Percentiles rank a stretch among this genome's conserved stretches.
Conservation (phyloP, 1,140 invertebrate genomes). For the Lepidurus couesii region DNA sequence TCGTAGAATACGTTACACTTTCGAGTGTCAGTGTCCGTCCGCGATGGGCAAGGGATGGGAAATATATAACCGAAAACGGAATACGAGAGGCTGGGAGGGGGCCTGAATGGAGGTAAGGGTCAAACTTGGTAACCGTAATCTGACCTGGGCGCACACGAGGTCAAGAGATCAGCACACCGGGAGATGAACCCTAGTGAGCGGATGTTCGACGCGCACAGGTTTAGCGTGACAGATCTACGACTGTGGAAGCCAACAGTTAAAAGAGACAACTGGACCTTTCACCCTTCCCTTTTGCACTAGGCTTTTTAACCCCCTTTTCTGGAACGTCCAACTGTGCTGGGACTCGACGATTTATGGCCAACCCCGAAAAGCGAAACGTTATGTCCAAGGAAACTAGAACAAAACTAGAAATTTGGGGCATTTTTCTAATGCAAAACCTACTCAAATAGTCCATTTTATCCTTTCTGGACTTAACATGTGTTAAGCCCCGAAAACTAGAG, state of each 20-base stretch:
- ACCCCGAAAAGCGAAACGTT: not conserved
- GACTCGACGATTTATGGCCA: not conserved
- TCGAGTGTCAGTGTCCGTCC: conserved; percentile 11
- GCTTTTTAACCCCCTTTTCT: not conserved
- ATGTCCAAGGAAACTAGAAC: not conserved
- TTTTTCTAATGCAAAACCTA: no score
- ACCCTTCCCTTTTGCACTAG: not conserved
- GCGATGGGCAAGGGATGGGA: not conserved
- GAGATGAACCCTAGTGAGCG: conserved; percentile 11
- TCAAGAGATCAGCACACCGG: conserved; percentile 5
- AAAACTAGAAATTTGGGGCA: no score
- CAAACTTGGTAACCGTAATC: not conserved
- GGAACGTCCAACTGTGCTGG: conserved; percentile 2
- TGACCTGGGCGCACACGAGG: not conserved
- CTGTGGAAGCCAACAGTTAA: not conserved
- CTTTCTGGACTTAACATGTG: no score
- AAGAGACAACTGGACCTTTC: conserved; percentile 20
- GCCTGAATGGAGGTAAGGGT: not conserved
- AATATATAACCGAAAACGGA: not conserved
- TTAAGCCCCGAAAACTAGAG: no score
- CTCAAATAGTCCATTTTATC: no score
- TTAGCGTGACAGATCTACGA: conserved; percentile 13
- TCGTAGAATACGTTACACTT: not conserved
- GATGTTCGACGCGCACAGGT: not conserved
- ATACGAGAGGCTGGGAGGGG: not conserved